A percentile compares a stretch with the other conserved stretches of the same genome.
Conservation (phyloP, 2,797 vertebrate species). For the Triplophysa yarkandensis region DNA sequence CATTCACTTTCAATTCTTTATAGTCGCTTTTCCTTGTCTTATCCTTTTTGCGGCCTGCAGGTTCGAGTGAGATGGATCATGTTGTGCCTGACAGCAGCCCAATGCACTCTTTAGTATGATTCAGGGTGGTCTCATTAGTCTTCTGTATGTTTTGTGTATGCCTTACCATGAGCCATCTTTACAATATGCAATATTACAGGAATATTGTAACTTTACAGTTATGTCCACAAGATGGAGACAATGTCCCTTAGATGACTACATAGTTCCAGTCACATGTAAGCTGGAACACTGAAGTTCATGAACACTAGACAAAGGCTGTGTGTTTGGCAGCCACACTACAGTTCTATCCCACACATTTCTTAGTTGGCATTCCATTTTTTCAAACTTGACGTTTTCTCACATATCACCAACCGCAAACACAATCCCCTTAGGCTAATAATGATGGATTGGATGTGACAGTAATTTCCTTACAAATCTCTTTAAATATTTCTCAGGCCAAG, state of each 20-base stretch:
- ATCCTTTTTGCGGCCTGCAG: neutral
- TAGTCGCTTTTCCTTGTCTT: slow-evolving; percentile 4
- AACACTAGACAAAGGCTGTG: slow-evolving; percentile 73
- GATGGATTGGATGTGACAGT: slow-evolving; percentile 81
- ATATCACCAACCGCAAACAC: slow-evolving; percentile 74
- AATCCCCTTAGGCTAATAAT: slow-evolving; percentile 70
- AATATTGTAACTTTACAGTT: slow-evolving; percentile 33
- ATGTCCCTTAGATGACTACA: slow-evolving; percentile 61
- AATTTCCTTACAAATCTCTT: slow-evolving; percentile 77
- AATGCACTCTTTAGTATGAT: too few relatives aligned
- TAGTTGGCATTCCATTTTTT: slow-evolving; percentile 68
- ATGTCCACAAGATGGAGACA: slow-evolving; percentile 75
- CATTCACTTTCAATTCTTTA: slow-evolving; percentile 39
- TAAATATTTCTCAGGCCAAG: slow-evolving; percentile 70
- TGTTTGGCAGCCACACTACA: slow-evolving; percentile 74
- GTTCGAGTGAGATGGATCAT: neutral
- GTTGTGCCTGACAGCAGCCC: neutral
- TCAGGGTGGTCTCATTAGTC: too few relatives aligned
- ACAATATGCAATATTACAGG: neutral
- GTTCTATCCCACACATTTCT: slow-evolving; percentile 71
- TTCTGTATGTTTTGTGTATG: neutral
- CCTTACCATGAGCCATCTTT: neutral
- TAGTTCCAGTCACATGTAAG: slow-evolving; percentile 15
- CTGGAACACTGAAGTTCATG: slow-evolving; percentile 57
- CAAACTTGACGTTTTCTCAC: slow-evolving; percentile 77